Base-by-base conservation (phyloP, 1,140 invertebrate species). In the Heliconius hermathena region DNA sequence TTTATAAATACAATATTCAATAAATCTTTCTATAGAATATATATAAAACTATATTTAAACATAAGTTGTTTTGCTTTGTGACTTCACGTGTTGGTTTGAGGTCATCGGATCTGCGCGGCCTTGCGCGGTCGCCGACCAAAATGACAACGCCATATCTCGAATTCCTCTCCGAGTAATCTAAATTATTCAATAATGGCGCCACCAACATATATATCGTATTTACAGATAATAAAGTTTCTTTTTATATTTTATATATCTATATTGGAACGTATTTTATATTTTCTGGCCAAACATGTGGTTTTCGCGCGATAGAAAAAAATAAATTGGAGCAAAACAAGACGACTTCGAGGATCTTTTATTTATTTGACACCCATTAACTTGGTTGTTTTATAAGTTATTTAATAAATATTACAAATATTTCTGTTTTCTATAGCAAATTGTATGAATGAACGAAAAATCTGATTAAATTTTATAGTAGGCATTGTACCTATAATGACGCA, bases 41-140 rank as follows among this genome's bases (percentile, higher is more conserved):
- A 72, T 72, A 72, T 38, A 72, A 38, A 41, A 41, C 16, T 36
- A 41, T 72, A 72, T 49, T 36, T 13, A 66, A 66, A 4, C 60
- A 26, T 26, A 49, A 41, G 22, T 77, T 77, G 57, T 76, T 77
- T 74, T 38, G 46, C 74, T 88, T 87, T 77, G 82, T 84, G 78
- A 76, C 80, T 88, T 74, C 80, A 81, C 80, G 85, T 82, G 76
- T 72, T 71, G 71, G 71, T 87, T 84, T 90, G 90, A 93, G 92
- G 91, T 93, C 92, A 90, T 92, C 89, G 89, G 81, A 87, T 88
- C 88, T 85, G 78, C 74, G 85, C 90, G 92, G 90, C 92, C 92
- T 93, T 93, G 91, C 86, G 81, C 88, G 91, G 91, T 92, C 92
- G 90, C 89, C 89, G 90, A 89, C 90, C 91, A 91, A 88, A 84